Base-by-base conservation (phyloP, 2,888 invertebrate species). In the Dryobotodes eremita region DNA sequence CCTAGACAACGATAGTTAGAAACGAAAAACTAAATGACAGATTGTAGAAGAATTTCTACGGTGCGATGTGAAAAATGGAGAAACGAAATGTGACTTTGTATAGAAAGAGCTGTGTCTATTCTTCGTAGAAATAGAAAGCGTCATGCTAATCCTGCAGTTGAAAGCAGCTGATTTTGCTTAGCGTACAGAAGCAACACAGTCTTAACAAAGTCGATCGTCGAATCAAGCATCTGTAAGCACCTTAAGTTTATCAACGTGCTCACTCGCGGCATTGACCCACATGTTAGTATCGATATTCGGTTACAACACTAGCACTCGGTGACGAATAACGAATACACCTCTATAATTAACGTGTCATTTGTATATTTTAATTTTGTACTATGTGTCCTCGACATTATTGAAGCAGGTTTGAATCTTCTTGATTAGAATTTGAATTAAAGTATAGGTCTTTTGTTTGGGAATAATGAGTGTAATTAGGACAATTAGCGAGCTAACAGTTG, bases 181-280 rank as follows among this genome's bases (percentile, higher is more conserved):
- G 42, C 42, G 42, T 42, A 42, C 42, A 23, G 20, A 53, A 53
- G 53, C 2, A 0, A n/a, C 57, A 6, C 57, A 61, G 26, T 26
- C 36, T 20, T n/a, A 36, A 36, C 15, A n/a, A 36, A 59, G 1
- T 31, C 6, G 50, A 71, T 78, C n/a, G 8, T 23, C n/a, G 55
- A 74, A 61, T 62, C 23, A 8, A 50, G 26, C 3, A 75, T 85
- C 66, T 84, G 64, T 57, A 61, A 68, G 46, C 71, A 13, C 68
- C 84, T 85, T 84, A 71, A 87, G 77, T 88, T 92, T 77, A 87
- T 78, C 80, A 84, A 82, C 75, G 62, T 81, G 81, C 61, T 64
- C 64, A 65, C 71, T 73, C 71, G 31, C 77, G 95, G 92, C 96
- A 95, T 94, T 96, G 96, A 93, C 96, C 96, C 91, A 94, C 89